Conservation (phyloP, 2,113 vertebrate species). For the Stigmatopora nigra region DNA sequence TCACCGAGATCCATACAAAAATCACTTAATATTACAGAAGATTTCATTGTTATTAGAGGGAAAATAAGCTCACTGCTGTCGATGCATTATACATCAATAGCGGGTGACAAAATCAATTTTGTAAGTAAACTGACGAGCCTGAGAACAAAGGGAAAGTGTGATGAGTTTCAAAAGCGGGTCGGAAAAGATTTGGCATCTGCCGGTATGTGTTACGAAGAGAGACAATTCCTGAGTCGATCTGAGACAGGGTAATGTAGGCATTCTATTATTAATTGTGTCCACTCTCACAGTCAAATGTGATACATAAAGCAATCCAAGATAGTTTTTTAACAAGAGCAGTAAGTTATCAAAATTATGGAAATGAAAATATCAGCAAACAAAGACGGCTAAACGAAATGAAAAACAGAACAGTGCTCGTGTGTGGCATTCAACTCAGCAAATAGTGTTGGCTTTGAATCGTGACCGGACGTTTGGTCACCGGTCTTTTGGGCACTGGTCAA, state of each 20-base stretch:
- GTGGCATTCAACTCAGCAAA: slow-evolving; percentile 15
- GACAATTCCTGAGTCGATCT: slow-evolving; percentile 8
- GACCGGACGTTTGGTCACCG: too few relatives aligned
- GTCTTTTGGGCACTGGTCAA: too few relatives aligned
- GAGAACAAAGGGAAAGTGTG: slow-evolving; percentile 57
- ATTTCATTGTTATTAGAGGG: slow-evolving; percentile 64
- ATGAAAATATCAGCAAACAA: slow-evolving; percentile 38
- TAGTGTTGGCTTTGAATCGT: too few relatives aligned
- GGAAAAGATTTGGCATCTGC: slow-evolving; percentile 31
- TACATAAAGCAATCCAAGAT: background rate
- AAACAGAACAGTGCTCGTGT: slow-evolving; percentile 58
- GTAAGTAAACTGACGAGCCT: slow-evolving; percentile 64
- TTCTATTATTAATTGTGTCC: slow-evolving; percentile 19
- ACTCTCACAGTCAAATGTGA: background rate
- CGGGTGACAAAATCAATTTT: slow-evolving; percentile 65
- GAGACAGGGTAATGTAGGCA: slow-evolving; percentile 19
- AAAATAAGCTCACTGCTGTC: slow-evolving; percentile 52
- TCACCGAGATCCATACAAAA: slow-evolving; percentile 60
- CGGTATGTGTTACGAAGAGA: slow-evolving; percentile 1
- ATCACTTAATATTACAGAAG: slow-evolving; percentile 65
- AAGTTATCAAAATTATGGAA: slow-evolving; percentile 26
- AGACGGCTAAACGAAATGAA: slow-evolving; percentile 60
- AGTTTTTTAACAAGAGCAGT: background rate
- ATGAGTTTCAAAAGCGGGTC: slow-evolving; percentile 40
- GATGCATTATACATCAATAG: slow-evolving; percentile 72